Percentiles rank a stretch among this genome's conserved stretches.
Evolutionary conservation across 2,797 vertebrate species (phyloP).

Genomic region (Sciaenops ocellatus): DNA sequence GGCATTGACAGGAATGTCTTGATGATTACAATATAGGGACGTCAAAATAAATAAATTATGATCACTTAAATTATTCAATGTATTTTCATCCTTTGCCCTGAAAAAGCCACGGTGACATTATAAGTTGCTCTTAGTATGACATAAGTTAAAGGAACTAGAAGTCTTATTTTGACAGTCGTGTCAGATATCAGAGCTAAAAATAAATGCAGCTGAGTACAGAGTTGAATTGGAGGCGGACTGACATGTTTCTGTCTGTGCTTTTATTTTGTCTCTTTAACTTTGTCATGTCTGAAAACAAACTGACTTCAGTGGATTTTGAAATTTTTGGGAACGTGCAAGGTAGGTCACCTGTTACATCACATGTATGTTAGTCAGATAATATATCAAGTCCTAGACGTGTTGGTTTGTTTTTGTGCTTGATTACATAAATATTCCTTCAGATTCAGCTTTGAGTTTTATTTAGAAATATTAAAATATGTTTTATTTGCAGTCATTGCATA

Average conservation of each 20-base stretch:
- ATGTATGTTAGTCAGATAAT: background rate
- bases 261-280: constrained; percentile 21
- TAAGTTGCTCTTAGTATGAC: too few species aligned
- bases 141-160: too few species aligned
- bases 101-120: too few species aligned
- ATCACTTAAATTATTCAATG: too few species aligned
- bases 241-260: constrained; percentile 19
- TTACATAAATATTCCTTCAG: background rate
- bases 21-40: too few species aligned
- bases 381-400: background rate
- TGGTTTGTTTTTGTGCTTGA: background rate
- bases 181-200: constrained; percentile 47
- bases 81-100: too few species aligned
- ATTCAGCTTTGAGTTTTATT: background rate
- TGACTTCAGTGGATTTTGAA: constrained; percentile 91
- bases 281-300: constrained; percentile 52
- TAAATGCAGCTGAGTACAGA: background rate
- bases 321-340: constrained; percentile 92
- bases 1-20: background rate
- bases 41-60: too few species aligned
- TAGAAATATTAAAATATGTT: background rate
- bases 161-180: background rate
- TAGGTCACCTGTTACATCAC: constrained; percentile 64
- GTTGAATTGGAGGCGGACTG: background rate
- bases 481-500: background rate